A percentile compares a stretch with the other conserved stretches of the same genome.
These are phyloP conservation scores for Mycogona germanica DNA, from an alignment of 2,888 invertebrate species.

Conservation along the genomic window DNA sequence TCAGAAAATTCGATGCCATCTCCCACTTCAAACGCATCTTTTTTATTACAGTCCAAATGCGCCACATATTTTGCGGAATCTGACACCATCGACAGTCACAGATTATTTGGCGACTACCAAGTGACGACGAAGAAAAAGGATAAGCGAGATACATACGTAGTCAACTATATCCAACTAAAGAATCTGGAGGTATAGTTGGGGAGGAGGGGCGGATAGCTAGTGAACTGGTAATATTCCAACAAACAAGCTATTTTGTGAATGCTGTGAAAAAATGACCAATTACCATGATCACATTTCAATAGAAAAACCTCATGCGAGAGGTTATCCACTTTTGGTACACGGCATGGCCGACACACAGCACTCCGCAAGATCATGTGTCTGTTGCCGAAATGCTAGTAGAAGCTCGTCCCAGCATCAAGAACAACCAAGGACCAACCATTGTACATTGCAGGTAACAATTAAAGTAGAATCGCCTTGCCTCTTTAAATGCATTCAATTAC, in stretches of 20 bases:
- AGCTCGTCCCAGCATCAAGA: conserved; percentile 49
- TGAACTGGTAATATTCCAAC: too few species aligned
- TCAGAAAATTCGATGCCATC: background rate
- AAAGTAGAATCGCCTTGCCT: background rate
- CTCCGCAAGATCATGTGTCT: conserved; percentile 68
- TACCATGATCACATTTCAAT: conserved; percentile 27
- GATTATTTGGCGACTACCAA: conserved; percentile 76
- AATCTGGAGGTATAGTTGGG: conserved; percentile 29
- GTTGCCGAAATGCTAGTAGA: conserved; percentile 78
- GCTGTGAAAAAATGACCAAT: too few species aligned
- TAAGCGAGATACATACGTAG: conserved; percentile 79
- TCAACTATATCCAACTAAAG: conserved; percentile 71
- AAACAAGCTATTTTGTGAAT: too few species aligned
- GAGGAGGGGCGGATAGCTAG: background rate
- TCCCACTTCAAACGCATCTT: background rate
- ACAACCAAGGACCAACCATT: conserved; percentile 55
- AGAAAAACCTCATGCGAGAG: conserved; percentile 71
- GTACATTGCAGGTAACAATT: conserved; percentile 52
- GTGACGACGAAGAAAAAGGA: conserved; percentile 78
- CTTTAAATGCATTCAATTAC: background rate
- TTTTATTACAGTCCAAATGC: conserved; percentile 59
- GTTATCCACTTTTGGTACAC: conserved; percentile 87
- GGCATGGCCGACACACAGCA: conserved; percentile 77
- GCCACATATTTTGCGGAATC: conserved; percentile 84
- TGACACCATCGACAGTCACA: conserved; percentile 77